phyloP scores from a whole-genome alignment of 2,797 vertebrate species.

The Glyptemys insculpta region DNA sequence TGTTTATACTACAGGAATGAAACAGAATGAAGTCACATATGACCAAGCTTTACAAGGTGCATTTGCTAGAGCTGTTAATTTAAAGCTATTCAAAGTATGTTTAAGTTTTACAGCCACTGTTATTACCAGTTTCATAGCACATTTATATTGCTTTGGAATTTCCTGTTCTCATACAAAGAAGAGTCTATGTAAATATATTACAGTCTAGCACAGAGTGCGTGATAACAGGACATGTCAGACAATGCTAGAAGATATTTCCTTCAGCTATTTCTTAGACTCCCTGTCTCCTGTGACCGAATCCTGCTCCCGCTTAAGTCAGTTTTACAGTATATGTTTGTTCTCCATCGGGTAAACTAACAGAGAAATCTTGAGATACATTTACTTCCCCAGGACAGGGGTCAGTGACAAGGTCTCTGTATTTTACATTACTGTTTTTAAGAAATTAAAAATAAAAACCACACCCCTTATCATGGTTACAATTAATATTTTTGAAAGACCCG shows the following conservation, averaged over 20 bases:
- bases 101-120: constrained; percentile 38
- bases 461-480: neutral
- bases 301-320: neutral
- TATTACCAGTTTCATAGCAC: constrained; percentile 26
- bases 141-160: neutral
- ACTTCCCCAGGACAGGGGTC: neutral
- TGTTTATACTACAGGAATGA: neutral
- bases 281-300: neutral
- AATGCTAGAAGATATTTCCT: neutral
- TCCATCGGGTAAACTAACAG: neutral
- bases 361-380: neutral
- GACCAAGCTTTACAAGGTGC: constrained; percentile 24
- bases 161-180: neutral
- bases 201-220: neutral
- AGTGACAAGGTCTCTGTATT: neutral
- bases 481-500: neutral
- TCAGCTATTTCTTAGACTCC: neutral
- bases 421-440: neutral
- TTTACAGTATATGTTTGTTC: neutral
- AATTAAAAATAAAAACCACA: neutral
- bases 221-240: neutral
- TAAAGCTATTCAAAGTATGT: constrained; percentile 23
- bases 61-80: constrained; percentile 32
- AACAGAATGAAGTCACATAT: neutral
- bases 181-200: neutral